These are phyloP conservation scores for Corynorhinus townsendii DNA, from an alignment of 2,113 vertebrate genomes.

Conservation along the genomic window DNA sequence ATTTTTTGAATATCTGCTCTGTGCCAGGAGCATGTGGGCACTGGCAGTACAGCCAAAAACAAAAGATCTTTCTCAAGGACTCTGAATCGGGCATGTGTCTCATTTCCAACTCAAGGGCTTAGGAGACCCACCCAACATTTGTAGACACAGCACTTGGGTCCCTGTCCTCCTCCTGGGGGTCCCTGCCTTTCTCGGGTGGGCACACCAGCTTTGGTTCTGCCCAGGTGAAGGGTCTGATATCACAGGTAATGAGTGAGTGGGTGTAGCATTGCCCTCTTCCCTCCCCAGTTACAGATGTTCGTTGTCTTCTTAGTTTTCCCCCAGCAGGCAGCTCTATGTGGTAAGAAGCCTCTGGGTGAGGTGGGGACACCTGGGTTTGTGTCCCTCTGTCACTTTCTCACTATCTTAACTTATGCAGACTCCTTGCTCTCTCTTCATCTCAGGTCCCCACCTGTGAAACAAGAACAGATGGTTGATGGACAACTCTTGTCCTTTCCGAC, in stretches of 20 bases:
- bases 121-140: background rate
- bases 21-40: background rate
- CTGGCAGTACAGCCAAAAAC: background rate
- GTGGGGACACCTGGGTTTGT: background rate
- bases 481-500: background rate
- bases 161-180: background rate
- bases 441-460: background rate
- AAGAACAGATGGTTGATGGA: background rate
- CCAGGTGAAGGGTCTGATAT: background rate
- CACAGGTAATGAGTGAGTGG: background rate
- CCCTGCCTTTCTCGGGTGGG: background rate
- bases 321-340: background rate
- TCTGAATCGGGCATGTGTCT: background rate
- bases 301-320: background rate
- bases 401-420: background rate
- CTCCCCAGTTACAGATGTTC: no score
- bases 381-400: background rate
- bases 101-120: background rate
- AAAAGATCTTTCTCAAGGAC: no score
- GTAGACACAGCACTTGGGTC: fast-evolving
- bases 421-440: background rate
- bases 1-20: background rate
- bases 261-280: background rate
- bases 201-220: background rate
- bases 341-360: background rate